Base-by-base conservation (phyloP, 2,888 invertebrate genomes). In the Mythimna loreyi region DNA sequence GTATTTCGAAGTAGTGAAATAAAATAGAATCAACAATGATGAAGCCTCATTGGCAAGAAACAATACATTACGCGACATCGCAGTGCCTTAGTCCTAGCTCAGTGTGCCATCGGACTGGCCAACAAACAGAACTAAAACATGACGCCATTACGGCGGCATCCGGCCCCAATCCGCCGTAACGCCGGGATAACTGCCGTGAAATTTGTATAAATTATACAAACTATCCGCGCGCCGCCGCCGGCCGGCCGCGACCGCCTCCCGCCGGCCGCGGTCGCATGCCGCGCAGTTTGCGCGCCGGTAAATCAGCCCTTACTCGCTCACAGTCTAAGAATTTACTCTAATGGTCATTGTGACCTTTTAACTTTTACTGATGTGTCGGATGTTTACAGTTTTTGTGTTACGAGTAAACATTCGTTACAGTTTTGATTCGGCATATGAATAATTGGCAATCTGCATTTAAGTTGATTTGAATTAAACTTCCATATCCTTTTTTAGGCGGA, bases 171-270 rank as follows among this genome's bases (percentile, higher is more conserved):
- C 70, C 72, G 53, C 80, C 80, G 67, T 74, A 77, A 81, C 70
- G 75, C 70, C 59, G 78, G 83, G 82, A 81, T 87, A 86, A 87
- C 84, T 85, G 84, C 77, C 82, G 82, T 67, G 73, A 81, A 85
- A 86, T 89, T 87, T 85, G 86, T 89, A 84, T 89, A 89, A 89
- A 89, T 90, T 87, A 88, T 84, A 87, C 79, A 85, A 87, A 88
- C 81, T 86, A 86, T 82, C 84, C 68, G 52, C 40, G 40, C 40
- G 40, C 36, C 36, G 36, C 36, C 36, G 36, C 36, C 33, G 4
- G 58, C 59, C 50, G 43, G 57, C 36, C 36, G 36, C 36, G 8
- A 8, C 36, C 49, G 23, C 49, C 49, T 5, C 28, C 50, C 36
- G 80, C 67, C 49, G 55, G 57, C 68, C 72, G 80, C 77, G 77